A percentile compares a stretch with the other conserved stretches of the same genome.
Conservation (phyloP, 2,797 vertebrate species). For the Fistularia commersonii region DNA sequence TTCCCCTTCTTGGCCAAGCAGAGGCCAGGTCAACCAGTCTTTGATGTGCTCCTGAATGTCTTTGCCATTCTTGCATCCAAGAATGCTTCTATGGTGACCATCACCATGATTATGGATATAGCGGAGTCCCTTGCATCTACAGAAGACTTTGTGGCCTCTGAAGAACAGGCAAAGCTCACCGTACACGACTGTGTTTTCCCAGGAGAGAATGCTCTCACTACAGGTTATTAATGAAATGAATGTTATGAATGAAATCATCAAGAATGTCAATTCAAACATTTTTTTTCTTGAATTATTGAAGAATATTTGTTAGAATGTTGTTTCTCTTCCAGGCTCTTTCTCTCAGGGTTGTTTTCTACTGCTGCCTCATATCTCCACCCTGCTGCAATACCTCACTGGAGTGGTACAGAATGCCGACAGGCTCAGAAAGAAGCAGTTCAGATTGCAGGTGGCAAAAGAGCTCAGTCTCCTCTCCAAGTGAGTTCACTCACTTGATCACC, state of each 20-base stretch:
- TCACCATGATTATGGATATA: constrained; percentile 85
- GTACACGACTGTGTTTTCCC: constrained; percentile 73
- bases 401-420: constrained; percentile 82
- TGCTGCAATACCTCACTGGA: constrained; percentile 87
- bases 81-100: constrained; percentile 78
- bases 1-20: constrained; percentile 90
- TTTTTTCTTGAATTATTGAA: too few species aligned
- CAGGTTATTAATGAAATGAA: constrained; percentile 66
- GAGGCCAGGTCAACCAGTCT: constrained; percentile 79
- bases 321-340: constrained; percentile 69
- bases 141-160: constrained; percentile 82
- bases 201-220: constrained; percentile 42
- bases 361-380: constrained; percentile 84
- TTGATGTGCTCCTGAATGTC: constrained; percentile 83
- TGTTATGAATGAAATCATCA: neutral
- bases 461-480: constrained; percentile 97
- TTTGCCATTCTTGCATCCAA: constrained; percentile 88
- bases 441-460: constrained; percentile 88
- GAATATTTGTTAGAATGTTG: too few species aligned
- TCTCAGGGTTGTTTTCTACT: constrained; percentile 82
- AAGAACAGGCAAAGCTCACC: constrained; percentile 60
- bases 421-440: constrained; percentile 88
- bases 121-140: constrained; percentile 82
- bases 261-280: neutral
- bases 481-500: constrained; percentile 39